Conservation (phyloP, 2,888 invertebrate genomes). For the Heliconius hortense region DNA sequence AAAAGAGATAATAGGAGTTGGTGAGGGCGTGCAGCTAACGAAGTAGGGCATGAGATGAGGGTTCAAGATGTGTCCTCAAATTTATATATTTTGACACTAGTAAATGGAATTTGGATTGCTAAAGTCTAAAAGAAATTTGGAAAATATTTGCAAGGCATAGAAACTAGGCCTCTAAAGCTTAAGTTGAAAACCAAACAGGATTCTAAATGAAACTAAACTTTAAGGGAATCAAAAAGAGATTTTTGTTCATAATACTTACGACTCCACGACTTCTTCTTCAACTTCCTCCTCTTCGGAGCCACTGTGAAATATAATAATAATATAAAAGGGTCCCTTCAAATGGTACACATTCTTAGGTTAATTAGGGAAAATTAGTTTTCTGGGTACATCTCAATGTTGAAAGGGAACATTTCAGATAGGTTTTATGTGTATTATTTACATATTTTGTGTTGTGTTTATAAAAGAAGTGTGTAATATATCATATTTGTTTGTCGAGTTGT, state of each 20-base stretch:
- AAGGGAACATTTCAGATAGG: constrained; percentile 18
- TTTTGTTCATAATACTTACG: constrained; percentile 82
- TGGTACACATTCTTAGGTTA: constrained; percentile 35
- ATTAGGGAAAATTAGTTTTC: constrained; percentile 30
- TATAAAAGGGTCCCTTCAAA: constrained; percentile 42
- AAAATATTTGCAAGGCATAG: constrained; percentile 62
- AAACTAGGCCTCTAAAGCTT: constrained; percentile 72
- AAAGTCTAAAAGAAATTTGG: constrained; percentile 50
- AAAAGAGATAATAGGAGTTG: constrained; percentile 77
- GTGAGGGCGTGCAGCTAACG: constrained; percentile 76
- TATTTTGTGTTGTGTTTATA: constrained; percentile 15
- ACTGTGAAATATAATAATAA: constrained; percentile 65
- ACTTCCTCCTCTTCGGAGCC: constrained; percentile 88
- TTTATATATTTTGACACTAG: constrained; percentile 37
- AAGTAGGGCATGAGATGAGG: constrained; percentile 51
- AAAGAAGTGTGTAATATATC: constrained; percentile 8
- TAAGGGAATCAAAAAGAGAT: constrained; percentile 39
- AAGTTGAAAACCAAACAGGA: constrained; percentile 69
- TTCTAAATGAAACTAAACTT: constrained; percentile 59
- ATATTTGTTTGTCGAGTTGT: neutral
- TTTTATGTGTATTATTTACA: constrained; percentile 12
- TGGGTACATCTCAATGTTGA: constrained; percentile 24
- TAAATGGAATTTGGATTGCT: constrained; percentile 29
- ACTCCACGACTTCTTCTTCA: constrained; percentile 89
- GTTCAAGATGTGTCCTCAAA: constrained; percentile 45